These are phyloP conservation scores for Ormyrus pomaceus DNA, from an alignment of 2,888 invertebrate species.

Conservation along the genomic window DNA sequence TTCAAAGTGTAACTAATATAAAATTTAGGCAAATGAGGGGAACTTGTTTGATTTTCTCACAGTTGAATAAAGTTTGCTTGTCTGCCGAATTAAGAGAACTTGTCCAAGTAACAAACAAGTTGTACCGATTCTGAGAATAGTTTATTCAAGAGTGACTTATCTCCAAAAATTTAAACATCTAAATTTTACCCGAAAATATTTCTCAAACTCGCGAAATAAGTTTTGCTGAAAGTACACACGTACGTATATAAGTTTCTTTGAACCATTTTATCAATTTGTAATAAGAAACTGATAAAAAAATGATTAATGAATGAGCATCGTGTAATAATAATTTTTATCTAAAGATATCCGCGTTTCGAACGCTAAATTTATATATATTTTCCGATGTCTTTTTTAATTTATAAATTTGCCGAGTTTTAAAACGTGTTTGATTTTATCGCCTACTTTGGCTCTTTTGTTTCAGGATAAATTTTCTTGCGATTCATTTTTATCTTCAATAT, in stretches of 20 bases:
- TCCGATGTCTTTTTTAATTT: too few species aligned
- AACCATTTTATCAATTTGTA: too few species aligned
- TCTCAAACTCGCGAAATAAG: not conserved
- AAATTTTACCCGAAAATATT: conserved; percentile 28
- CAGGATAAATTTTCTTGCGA: not conserved
- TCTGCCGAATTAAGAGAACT: conserved; percentile 15
- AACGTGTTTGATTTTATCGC: too few species aligned
- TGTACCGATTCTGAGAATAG: conserved; percentile 16
- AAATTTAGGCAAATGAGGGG: conserved; percentile 53
- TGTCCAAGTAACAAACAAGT: conserved; percentile 18
- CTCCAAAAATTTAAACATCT: conserved; percentile 15
- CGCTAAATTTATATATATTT: too few species aligned
- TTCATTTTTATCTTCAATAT: not conserved
- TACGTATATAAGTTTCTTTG: too few species aligned
- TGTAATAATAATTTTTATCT: too few species aligned
- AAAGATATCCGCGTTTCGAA: too few species aligned
- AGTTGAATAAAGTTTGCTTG: conserved; percentile 36
- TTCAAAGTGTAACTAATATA: conserved; percentile 49
- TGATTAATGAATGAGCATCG: not conserved
- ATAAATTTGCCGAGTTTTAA: too few species aligned
- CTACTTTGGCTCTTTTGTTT: not conserved
- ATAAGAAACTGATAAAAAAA: not conserved
- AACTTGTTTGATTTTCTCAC: conserved; percentile 11
- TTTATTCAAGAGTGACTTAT: conserved; percentile 10
- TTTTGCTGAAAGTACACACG: too few species aligned